These are phyloP conservation scores for Dasyurus viverrinus DNA, from an alignment of 2,113 vertebrate genomes.

Conservation along the genomic window DNA sequence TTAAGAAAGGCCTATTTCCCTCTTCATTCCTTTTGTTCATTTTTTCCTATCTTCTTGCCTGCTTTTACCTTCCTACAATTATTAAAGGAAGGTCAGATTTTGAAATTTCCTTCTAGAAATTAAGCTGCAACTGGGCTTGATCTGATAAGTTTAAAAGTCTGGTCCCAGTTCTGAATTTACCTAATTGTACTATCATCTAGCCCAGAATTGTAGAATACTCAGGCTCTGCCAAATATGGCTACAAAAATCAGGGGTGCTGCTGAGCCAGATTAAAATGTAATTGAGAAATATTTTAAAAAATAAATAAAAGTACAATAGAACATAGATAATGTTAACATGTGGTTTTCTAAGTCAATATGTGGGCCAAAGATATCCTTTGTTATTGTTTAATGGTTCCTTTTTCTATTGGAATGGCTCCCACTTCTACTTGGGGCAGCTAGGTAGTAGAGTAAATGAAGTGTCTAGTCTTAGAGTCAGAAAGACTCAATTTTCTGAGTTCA, in stretches of 20 bases:
- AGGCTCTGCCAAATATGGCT: not conserved
- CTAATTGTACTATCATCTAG: not conserved
- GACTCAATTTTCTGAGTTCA: not conserved
- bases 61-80: not conserved
- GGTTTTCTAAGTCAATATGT: not conserved
- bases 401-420: not conserved
- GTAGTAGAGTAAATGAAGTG: not conserved
- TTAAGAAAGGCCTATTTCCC: not conserved
- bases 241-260: not conserved
- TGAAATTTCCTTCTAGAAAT: not conserved
- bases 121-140: not conserved
- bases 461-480: not conserved
- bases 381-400: not conserved
- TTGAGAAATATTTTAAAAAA: not conserved
- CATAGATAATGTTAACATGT: not conserved
- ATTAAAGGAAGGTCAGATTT: not conserved
- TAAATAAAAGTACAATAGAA: not conserved
- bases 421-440: not conserved
- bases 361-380: not conserved
- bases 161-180: not conserved
- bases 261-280: not conserved
- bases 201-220: not conserved
- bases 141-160: not conserved
- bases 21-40: not conserved
- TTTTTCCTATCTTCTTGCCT: not conserved